Percentiles rank a stretch among this genome's conserved stretches.
These are phyloP conservation scores for Chaitophorus viminalis DNA, from an alignment of 2,888 invertebrate genomes.

Conservation along the genomic window DNA sequence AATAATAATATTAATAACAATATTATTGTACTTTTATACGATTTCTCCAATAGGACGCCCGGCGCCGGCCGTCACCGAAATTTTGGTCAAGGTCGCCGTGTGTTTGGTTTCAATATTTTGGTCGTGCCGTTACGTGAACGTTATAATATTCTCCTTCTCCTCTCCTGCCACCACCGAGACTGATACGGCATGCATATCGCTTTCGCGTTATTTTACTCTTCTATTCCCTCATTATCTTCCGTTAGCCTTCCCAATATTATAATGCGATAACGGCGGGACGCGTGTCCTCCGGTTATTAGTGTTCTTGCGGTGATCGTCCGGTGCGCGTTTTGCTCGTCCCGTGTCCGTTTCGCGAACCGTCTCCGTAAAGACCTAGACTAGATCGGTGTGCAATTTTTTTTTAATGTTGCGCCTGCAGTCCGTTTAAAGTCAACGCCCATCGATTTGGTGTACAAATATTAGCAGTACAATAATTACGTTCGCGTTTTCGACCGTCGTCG, in stretches of 20 bases:
- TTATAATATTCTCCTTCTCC: not conserved
- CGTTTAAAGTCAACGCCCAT: too few species aligned
- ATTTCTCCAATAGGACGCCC: not conserved
- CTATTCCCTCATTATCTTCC: too few species aligned
- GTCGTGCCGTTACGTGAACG: not conserved
- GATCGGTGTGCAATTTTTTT: not conserved
- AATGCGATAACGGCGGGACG: not conserved
- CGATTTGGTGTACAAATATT: too few species aligned
- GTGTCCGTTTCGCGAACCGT: not conserved
- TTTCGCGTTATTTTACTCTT: not conserved
- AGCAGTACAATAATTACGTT: not conserved
- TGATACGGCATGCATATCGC: not conserved
- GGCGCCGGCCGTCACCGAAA: not conserved
- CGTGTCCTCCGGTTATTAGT: not conserved
- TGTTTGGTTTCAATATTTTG: not conserved
- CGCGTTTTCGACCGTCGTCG: not conserved
- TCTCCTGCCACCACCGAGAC: not conserved
- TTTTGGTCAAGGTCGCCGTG: slow-evolving; percentile 14
- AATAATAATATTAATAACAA: not conserved
- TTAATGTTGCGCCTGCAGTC: too few species aligned
- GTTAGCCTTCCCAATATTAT: not conserved
- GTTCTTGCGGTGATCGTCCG: not conserved
- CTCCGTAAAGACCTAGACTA: not conserved
- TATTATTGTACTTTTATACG: not conserved
- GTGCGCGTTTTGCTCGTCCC: not conserved